Base-by-base conservation (phyloP, 2,797 vertebrate species). In the Epinephelus coioides region DNA sequence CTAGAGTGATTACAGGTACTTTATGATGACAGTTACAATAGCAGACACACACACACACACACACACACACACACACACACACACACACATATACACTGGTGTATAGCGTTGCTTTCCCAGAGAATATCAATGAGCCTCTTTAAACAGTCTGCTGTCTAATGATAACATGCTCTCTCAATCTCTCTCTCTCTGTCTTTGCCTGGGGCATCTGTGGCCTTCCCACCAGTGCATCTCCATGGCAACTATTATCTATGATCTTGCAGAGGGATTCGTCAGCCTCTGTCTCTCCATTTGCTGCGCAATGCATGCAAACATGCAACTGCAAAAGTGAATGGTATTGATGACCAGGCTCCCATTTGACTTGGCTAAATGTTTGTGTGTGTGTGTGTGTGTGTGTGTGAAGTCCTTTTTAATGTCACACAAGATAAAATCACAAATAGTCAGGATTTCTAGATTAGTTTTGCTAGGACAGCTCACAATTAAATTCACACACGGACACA, bases 181-280 rank as follows among this genome's bases (percentile, higher is more conserved):
- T 30, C 27, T 30, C 27, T 76, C 63, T 66, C 83, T 78, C 73
- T 76, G 57, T 72, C 15, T 74, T 34, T 83, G 86, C 74, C 86
- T 81, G 34, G 72, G 63, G 78, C 74, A 57, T 86, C 77, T 80
- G 77, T 87, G 92, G 86, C 86, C 91, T 90, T 93, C 89, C 85
- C 87, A 77, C 85, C 84, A 69, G 73, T 89, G 82, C 77, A 90
- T 94, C 86, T 80, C 94, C 91, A 95, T 94, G 85, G 92, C 89
- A 94, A 94, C 93, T 67, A 65, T 72, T 78, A 93, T 91, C 89
- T 92, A 81, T 86, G 85, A 91, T 92, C 87, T 83, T 83, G 76
- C 90, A 85, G 78, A 84, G 85, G 83, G 86, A 92, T 89, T 92
- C 69, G 50, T 90, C 86, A 69, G 73, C 54, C 69, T 85, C 70